Base-by-base conservation (phyloP, 2,888 invertebrate species). In the Caenorhabditis drosophilae region DNA sequence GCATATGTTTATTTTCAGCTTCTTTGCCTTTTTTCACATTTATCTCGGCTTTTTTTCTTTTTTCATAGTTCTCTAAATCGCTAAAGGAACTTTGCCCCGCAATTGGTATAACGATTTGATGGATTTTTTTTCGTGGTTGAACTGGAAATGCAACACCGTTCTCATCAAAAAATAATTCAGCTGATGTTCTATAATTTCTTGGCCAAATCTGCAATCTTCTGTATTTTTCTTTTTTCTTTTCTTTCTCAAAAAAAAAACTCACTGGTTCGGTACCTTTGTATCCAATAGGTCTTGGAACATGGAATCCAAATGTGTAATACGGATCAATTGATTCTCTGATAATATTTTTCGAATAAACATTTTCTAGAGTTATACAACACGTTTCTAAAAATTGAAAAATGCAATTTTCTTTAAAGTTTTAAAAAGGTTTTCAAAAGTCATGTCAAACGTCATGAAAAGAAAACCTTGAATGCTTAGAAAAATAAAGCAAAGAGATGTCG, bases 131-230 rank as follows among this genome's bases (percentile, higher is more conserved):
- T 7, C 64, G 38, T 6, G 64, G 64, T 20, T 50, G 41, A 0
- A 76, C 55, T 34, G 71, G 71, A 45, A 56, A 76, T 1, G 74
- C 73, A 9, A 68, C 73, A 31, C 76, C 76, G 52, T 76, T 76
- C 48, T 76, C 76, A 46, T 76, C 76, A 40, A 76, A 74, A 50
- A 69, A 66, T 49, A 76, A 60, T 41, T 73, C 69, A 11, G 72
- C 70, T 2, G 73, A 72, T 12, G 62, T 62, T 1, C 70, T 70
- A 41, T 76, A 76, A 44, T 64, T 74, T 48, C 76, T 54, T 12
- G 76, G 74, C 74, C 74, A 76, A 36, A 76, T 76, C 73, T 73
- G 26, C 18, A 69, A 66, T n/a, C n/a, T n/a, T n/a, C n/a, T n/a
- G n/a, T n/a, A n/a, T n/a, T n/a, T n/a, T n/a, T n/a, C n/a, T n/a